Evolutionary conservation across 1,140 invertebrate genomes (phyloP).

Genomic region (Drosophila yakuba): DNA sequence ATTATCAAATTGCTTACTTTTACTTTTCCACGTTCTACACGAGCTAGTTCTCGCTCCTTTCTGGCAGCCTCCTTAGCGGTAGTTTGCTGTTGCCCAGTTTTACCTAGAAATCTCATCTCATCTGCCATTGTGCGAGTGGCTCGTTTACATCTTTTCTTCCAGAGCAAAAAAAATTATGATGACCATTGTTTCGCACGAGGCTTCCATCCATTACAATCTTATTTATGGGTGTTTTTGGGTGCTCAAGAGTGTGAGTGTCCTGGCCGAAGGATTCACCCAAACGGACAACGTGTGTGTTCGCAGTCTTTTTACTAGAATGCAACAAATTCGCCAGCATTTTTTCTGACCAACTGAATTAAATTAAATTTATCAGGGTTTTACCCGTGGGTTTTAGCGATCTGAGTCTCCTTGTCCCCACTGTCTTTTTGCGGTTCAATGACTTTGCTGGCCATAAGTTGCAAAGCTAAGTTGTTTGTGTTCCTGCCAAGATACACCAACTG

Average conservation of each 20-base stretch:
- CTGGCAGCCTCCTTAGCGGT: conserved; percentile 30
- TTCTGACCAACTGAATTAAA: neutral
- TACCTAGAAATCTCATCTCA: conserved; percentile 43
- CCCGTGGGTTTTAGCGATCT: conserved; percentile 27
- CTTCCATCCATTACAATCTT: conserved; percentile 68
- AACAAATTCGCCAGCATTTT: conserved; percentile 5
- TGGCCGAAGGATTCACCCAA: conserved; percentile 4
- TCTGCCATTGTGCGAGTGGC: conserved; percentile 55
- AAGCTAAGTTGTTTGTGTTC: conserved; percentile 37
- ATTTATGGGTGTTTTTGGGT: conserved; percentile 61
- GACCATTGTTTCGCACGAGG: conserved; percentile 51
- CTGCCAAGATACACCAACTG: conserved; percentile 54
- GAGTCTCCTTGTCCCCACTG: conserved; percentile 37
- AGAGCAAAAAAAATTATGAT: conserved; percentile 68
- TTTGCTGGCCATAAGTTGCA: conserved; percentile 48
- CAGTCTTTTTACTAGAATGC: neutral
- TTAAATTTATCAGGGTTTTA: conserved; percentile 13
- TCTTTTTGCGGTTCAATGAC: conserved; percentile 68
- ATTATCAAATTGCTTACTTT: conserved; percentile 75
- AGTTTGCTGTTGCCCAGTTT: conserved; percentile 43
- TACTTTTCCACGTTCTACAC: conserved; percentile 52
- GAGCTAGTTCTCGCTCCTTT: conserved; percentile 8
- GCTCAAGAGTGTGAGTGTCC: conserved; percentile 9
- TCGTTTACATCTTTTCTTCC: conserved; percentile 58
- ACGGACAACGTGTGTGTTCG: conserved; percentile 37